Evolutionary conservation across 2,113 vertebrate genomes (phyloP), one percentile per base, ranked within the genome.

Genomic region (Nanorana parkeri): DNA sequence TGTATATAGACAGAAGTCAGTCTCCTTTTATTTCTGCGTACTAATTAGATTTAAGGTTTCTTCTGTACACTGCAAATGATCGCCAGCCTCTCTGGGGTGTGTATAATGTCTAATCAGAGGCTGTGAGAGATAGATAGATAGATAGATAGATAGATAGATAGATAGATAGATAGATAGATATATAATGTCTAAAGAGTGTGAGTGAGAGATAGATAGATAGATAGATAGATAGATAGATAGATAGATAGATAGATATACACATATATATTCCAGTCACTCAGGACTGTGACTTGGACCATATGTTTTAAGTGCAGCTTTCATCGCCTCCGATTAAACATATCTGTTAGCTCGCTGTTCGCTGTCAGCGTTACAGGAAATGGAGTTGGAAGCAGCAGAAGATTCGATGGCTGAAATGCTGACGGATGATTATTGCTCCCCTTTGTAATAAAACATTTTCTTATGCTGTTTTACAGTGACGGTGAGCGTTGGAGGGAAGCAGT

Each of bases 401-500:
- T 56, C 7, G 17, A 58, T 67, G 61, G n/a, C 51, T 36, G 1
- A 26, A 19, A 17, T 72, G 24, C 60, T 73, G 68, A 73, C 47
- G 16, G 71, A 58, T 75, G 28, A 74, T 47, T 8, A 23, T 17
- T 69, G 28, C 24, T 41, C 66, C 76, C 36, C 19, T 19, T 41
- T 36, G 47, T 75, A 82, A 82, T 61, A 72, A 20, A 61, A 67
- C 63, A 32, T 81, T 52, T 76, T 69, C 29, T 78, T 65, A 51
- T 24, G 32, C 71, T 60, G 69, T 68, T 47, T 88, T 87, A 29
- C 89, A 96, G 95, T 96, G 84, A 96, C 94, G 10, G 92, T 96
- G 87, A 95, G 93, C 1, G 95, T 96, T 77, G 95, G 95, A 90
- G 95, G 95, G 85, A 93, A 94, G 58, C 95, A 96, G 63, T 95